Evolutionary conservation across 2,797 vertebrate species (phyloP).

Genomic region (Phylloscopus collybita): DNA sequence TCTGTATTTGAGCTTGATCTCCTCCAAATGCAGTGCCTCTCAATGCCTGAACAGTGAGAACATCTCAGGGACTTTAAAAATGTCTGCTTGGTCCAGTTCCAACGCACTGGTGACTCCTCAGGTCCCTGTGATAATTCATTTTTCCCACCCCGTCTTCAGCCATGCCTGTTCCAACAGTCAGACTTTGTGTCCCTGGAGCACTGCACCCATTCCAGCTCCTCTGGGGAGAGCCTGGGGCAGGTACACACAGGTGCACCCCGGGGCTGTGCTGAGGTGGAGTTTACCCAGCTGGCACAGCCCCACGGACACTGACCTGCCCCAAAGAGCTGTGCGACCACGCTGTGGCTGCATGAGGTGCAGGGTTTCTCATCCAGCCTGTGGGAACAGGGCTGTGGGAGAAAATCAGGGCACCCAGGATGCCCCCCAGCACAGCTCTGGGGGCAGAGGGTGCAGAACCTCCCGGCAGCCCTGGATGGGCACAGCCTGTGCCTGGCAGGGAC

Average conservation of each 20-base stretch:
- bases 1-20: not conserved
- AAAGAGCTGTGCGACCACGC: not conserved
- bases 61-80: not conserved
- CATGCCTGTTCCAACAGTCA: not conserved
- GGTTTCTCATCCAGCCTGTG: rapidly evolving
- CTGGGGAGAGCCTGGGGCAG: not conserved
- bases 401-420: rapidly evolving
- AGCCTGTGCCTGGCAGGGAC: rapidly evolving
- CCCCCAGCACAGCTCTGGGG: rapidly evolving
- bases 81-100: not conserved
- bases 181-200: not conserved
- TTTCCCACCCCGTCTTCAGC: not conserved
- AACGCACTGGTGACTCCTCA: not conserved
- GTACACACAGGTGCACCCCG: not conserved
- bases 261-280: not conserved
- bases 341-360: rapidly evolving
- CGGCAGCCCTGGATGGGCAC: rapidly evolving
- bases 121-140: not conserved
- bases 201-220: not conserved
- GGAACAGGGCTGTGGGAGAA: not conserved
- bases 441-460: not conserved
- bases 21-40: not conserved
- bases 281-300: not conserved
- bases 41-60: not conserved
- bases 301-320: not conserved